phyloP scores from a whole-genome alignment of 2,113 vertebrate species.

The Callionymus lyra region DNA sequence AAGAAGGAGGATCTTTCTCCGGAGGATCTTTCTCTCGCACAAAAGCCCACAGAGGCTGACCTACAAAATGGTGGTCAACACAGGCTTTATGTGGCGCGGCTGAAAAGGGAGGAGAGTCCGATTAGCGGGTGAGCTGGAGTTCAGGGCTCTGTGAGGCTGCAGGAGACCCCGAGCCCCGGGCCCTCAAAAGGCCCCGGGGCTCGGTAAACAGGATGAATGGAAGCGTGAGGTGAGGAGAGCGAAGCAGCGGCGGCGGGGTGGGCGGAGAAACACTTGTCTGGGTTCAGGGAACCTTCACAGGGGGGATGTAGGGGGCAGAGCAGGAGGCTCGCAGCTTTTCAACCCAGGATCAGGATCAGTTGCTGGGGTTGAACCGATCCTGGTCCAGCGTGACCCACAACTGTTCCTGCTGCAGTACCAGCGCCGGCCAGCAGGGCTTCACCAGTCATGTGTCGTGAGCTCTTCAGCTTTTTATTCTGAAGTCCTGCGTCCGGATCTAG shows the following conservation, averaged over 20 bases:
- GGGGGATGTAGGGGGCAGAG: slow-evolving; percentile 50
- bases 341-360: slow-evolving; percentile 27
- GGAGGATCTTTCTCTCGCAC: slow-evolving; percentile 49
- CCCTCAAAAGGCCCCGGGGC: slow-evolving; percentile 55
- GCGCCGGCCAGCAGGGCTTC: too few species aligned
- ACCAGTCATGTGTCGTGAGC: too few species aligned
- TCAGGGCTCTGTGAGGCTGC: slow-evolving; percentile 55
- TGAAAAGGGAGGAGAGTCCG: slow-evolving; percentile 69
- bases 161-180: slow-evolving; percentile 49
- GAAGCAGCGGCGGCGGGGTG: slow-evolving; percentile 30
- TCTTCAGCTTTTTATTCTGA: too few species aligned
- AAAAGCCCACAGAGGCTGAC: slow-evolving; percentile 65
- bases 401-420: too few species aligned
- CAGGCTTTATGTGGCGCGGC: slow-evolving; percentile 58
- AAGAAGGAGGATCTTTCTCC: slow-evolving; percentile 53
- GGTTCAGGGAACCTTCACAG: slow-evolving; percentile 56
- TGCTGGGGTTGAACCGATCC: slow-evolving; percentile 50
- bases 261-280: slow-evolving; percentile 61
- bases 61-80: slow-evolving; percentile 74
- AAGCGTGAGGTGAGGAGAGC: slow-evolving; percentile 40
- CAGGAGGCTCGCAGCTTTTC: slow-evolving; percentile 35
- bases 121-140: slow-evolving; percentile 66
- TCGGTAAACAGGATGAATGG: slow-evolving; percentile 51
- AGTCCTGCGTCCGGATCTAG: too few species aligned
- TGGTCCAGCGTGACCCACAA: slow-evolving; percentile 28